A percentile compares a stretch with the other conserved stretches of the same genome.
Conservation (phyloP, 2,888 invertebrate genomes). For the Acronicta alni region DNA sequence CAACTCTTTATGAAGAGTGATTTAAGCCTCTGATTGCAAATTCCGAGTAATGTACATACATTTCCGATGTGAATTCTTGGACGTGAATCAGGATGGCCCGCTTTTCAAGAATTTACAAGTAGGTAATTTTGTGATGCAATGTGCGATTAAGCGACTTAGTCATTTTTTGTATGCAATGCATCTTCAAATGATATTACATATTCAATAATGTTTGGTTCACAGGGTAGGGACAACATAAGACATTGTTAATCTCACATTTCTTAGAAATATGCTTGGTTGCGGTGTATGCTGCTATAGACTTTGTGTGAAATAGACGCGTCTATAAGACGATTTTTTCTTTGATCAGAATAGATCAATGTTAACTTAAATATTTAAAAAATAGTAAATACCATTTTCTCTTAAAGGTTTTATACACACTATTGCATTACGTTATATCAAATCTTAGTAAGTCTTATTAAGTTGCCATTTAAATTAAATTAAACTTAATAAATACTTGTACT, state of each 20-base stretch:
- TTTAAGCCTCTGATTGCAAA: slow-evolving; percentile 62
- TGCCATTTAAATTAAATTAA: background rate
- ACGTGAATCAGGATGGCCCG: slow-evolving; percentile 68
- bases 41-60: slow-evolving; percentile 59
- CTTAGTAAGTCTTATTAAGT: background rate
- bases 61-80: slow-evolving; percentile 56
- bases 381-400: no score
- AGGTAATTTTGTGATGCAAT: slow-evolving; percentile 57
- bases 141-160: slow-evolving; percentile 46
- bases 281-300: slow-evolving; percentile 3
- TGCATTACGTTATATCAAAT: no score
- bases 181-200: slow-evolving; percentile 20
- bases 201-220: slow-evolving; percentile 14
- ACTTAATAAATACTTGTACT: background rate
- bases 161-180: slow-evolving; percentile 43
- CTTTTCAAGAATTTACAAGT: slow-evolving; percentile 58
- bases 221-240: slow-evolving; percentile 9
- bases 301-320: background rate
- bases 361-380: no score
- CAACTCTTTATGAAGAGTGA: slow-evolving; percentile 51
- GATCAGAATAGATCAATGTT: no score
- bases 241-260: slow-evolving; percentile 8
- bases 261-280: slow-evolving; percentile 18
- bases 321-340: background rate
- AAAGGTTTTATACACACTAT: no score